Evolutionary conservation across 2,113 vertebrate genomes (phyloP).

Genomic region (Melanocharis versteri): DNA sequence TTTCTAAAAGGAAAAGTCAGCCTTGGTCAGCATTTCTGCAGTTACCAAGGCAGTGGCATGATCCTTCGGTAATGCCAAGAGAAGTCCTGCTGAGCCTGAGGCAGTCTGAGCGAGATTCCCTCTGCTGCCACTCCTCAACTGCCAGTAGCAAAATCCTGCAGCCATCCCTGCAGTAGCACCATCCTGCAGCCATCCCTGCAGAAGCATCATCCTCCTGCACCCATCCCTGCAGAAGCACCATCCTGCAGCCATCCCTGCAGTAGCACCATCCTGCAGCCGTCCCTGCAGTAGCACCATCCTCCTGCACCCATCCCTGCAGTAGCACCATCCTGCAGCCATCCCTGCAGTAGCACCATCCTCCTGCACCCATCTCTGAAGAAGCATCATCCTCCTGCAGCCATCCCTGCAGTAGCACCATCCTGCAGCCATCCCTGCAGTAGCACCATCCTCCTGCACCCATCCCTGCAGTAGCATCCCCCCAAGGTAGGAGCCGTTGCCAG

Average conservation of each 20-base stretch:
- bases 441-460: neutral
- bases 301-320: no score
- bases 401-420: neutral
- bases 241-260: rapidly evolving
- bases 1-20: neutral
- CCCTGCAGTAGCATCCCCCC: neutral
- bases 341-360: neutral
- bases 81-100: neutral
- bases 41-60: neutral
- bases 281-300: neutral
- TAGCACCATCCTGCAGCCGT: neutral
- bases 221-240: neutral
- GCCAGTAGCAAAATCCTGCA: rapidly evolving
- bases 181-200: neutral
- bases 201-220: neutral
- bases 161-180: neutral
- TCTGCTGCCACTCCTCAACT: neutral
- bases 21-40: neutral
- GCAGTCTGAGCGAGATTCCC: neutral
- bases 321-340: neutral
- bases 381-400: rapidly evolving
- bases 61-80: neutral
- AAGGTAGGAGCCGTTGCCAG: neutral
- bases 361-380: neutral
- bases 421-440: neutral